phyloP scores from a whole-genome alignment of 2,888 invertebrate species.

The Junonia oenone region DNA sequence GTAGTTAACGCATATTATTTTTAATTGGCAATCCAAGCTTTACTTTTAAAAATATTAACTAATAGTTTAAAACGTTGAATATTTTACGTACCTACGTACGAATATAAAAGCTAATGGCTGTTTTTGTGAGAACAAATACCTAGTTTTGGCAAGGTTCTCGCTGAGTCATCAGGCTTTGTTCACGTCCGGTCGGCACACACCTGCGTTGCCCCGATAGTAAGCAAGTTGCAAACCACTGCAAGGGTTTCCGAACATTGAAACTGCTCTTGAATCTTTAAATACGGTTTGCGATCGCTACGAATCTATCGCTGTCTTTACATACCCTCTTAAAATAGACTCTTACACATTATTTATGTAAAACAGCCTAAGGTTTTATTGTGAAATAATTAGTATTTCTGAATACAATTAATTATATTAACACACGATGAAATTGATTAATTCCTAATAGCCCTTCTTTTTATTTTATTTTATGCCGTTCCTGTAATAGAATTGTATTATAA shows the following conservation, averaged over 20 bases:
- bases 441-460: too few relatives aligned
- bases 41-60: background rate
- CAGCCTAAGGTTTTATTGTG: too few relatives aligned
- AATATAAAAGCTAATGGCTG: constrained; percentile 2
- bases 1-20: too few relatives aligned
- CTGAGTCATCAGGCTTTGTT: constrained; percentile 51
- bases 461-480: too few relatives aligned
- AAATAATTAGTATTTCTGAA: too few relatives aligned
- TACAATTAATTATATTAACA: too few relatives aligned
- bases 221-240: constrained; percentile 12
- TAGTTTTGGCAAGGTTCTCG: constrained; percentile 39
- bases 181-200: constrained; percentile 50
- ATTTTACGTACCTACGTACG: background rate
- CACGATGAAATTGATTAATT: too few relatives aligned
- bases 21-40: background rate
- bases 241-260: constrained; percentile 9
- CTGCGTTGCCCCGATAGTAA: constrained; percentile 42
- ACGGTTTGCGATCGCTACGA: background rate
- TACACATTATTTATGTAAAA: background rate
- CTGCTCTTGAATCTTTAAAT: constrained; percentile 8
- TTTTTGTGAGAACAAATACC: constrained; percentile 11
- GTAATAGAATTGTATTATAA: too few relatives aligned
- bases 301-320: background rate
- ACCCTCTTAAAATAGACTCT: background rate
- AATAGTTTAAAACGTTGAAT: background rate